Base-by-base conservation (phyloP, 1,140 invertebrate genomes). In the Ceratitis capitata region DNA sequence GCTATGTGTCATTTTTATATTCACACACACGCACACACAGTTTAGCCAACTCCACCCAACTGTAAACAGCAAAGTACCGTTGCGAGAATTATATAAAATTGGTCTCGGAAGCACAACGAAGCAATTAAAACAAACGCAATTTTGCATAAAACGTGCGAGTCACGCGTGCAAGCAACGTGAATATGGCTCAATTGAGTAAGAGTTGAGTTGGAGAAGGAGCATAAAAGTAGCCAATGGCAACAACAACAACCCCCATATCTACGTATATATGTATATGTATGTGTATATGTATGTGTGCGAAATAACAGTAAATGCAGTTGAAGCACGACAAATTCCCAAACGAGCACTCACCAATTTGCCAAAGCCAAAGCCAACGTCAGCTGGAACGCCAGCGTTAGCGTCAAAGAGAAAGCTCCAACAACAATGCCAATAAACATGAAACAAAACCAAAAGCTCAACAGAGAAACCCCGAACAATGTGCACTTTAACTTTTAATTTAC, bases 321-420 rank as follows among this genome's bases (percentile, higher is more conserved):
- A 78, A 78, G 69, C 69, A 78, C 69, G 69, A 78, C 69, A 78
- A 78, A 78, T 78, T 78, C 69, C 69, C 69, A 45, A 78, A 78
- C 69, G 69, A 78, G 39, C 69, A 26, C 69, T 78, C 69, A 45
- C 69, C 69, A 45, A 74, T 45, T 78, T 45, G n/a, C 39, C 69
- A 19, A 23, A 10, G 39, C 42, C 35, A 78, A n/a, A 78, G 39
- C 19, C 2, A 74, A 61, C 51, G 29, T 3, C 1, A 61, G 29
- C 23, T 26, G n/a, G n/a, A n/a, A n/a, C n/a, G n/a, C n/a, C n/a
- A n/a, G n/a, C n/a, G n/a, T n/a, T n/a, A 53, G 51, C 51, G 16
- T n/a, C n/a, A n/a, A 53, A 56, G 23, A n/a, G 10, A 56, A 56
- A n/a, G 51, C 14, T 7, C 1, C n/a, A 23, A 56, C 10, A 56